Evolutionary conservation across 2,113 vertebrate genomes (phyloP).

Genomic region (Propithecus coquereli): DNA sequence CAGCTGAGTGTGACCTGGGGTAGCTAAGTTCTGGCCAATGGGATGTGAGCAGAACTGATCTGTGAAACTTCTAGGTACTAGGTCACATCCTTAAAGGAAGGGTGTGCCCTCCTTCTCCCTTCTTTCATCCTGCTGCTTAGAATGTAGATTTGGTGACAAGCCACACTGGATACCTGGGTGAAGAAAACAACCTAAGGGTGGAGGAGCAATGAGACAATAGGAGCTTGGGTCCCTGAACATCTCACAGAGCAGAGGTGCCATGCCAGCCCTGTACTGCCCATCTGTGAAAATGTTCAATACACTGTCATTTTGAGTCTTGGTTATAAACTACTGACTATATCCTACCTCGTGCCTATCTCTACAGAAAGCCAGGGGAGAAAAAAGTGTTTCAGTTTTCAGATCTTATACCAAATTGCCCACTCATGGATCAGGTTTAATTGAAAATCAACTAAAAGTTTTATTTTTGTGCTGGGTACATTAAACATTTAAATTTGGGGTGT

Average conservation of each 20-base stretch:
- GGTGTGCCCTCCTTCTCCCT: neutral
- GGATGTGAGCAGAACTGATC: neutral
- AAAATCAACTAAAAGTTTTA: conserved; percentile 1
- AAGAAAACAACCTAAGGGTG: neutral
- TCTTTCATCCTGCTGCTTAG: neutral
- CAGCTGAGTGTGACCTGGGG: neutral
- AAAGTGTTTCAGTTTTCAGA: neutral
- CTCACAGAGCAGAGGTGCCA: neutral
- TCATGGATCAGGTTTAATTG: neutral
- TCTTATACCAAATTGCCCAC: neutral
- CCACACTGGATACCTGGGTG: neutral
- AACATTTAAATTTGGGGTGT: neutral
- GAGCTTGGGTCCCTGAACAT: neutral
- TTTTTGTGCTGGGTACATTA: neutral
- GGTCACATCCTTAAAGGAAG: neutral
- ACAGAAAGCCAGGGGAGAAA: neutral
- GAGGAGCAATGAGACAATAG: neutral
- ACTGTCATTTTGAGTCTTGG: neutral
- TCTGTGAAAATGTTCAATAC: neutral
- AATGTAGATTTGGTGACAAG: neutral
- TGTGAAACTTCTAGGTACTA: neutral
- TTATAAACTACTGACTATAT: neutral
- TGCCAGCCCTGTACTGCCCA: neutral
- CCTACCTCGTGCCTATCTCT: neutral
- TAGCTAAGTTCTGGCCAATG: neutral